Conservation (phyloP, 2,113 vertebrate genomes). For the Neoarius graeffei region DNA sequence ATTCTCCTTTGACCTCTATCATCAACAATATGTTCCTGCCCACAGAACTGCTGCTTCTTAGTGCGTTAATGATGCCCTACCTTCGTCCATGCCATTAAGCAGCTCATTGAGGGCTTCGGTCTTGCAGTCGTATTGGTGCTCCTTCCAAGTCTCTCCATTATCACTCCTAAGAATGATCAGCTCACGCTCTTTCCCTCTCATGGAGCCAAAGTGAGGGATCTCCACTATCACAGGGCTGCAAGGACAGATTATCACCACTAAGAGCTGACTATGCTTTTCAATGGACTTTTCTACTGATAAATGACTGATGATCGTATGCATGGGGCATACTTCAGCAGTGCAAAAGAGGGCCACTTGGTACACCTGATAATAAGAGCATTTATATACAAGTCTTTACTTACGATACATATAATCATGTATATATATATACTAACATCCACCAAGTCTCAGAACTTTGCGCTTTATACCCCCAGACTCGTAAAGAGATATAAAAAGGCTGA, state of each 20-base stretch:
- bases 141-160: slow-evolving; percentile 95
- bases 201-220: slow-evolving; percentile 97
- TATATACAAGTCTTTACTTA: not conserved
- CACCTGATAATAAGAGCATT: slow-evolving; percentile 11
- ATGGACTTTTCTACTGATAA: not conserved
- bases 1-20: not conserved
- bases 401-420: not conserved
- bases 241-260: slow-evolving; percentile 49
- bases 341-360: slow-evolving; percentile 38
- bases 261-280: slow-evolving; percentile 11
- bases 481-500: slow-evolving; percentile 27
- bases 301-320: slow-evolving; percentile 24
- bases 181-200: slow-evolving; percentile 93
- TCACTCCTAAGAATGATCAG: slow-evolving; percentile 95
- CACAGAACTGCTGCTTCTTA: not conserved
- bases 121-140: slow-evolving; percentile 94
- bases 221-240: slow-evolving; percentile 97
- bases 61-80: slow-evolving; percentile 61
- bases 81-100: slow-evolving; percentile 99
- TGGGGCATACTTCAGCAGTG: slow-evolving; percentile 30
- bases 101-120: slow-evolving; percentile 84
- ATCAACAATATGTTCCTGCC: not conserved
- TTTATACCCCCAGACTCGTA: slow-evolving; percentile 19
- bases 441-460: slow-evolving; percentile 26
- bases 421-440: not conserved